phyloP scores from a whole-genome alignment of 2,888 invertebrate genomes.

The Notodonta dromedarius region DNA sequence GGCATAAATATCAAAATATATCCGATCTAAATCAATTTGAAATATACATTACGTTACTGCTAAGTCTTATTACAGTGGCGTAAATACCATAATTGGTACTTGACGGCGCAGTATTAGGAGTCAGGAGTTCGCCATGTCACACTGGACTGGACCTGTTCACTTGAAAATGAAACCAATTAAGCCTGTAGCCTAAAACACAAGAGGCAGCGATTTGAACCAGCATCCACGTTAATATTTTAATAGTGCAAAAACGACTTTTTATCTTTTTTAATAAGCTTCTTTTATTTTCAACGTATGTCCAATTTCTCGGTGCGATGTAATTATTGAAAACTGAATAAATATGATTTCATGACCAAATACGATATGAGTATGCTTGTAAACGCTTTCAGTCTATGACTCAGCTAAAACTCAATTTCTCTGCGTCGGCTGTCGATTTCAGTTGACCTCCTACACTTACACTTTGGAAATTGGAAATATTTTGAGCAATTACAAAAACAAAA shows the following conservation, averaged over 20 bases:
- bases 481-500: constrained; percentile 23
- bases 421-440: constrained; percentile 48
- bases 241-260: no score
- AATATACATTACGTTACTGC: constrained; percentile 6
- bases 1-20: background rate
- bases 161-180: constrained; percentile 82
- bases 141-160: constrained; percentile 73
- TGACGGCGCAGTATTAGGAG: constrained; percentile 49
- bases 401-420: constrained; percentile 24
- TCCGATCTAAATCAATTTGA: background rate
- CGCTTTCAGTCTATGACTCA: constrained; percentile 30
- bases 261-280: no score
- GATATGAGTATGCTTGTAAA: background rate
- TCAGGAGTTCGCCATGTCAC: constrained; percentile 67
- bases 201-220: constrained; percentile 24
- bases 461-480: constrained; percentile 28
- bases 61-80: constrained; percentile 45
- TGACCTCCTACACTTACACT: constrained; percentile 38
- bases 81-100: constrained; percentile 57
- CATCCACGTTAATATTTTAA: no score
- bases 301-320: no score
- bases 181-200: constrained; percentile 51
- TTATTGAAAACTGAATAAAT: no score
- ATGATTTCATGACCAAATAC: no score
- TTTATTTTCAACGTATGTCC: no score